Conservation (phyloP, 2,113 vertebrate genomes). For the Cavia porcellus region DNA sequence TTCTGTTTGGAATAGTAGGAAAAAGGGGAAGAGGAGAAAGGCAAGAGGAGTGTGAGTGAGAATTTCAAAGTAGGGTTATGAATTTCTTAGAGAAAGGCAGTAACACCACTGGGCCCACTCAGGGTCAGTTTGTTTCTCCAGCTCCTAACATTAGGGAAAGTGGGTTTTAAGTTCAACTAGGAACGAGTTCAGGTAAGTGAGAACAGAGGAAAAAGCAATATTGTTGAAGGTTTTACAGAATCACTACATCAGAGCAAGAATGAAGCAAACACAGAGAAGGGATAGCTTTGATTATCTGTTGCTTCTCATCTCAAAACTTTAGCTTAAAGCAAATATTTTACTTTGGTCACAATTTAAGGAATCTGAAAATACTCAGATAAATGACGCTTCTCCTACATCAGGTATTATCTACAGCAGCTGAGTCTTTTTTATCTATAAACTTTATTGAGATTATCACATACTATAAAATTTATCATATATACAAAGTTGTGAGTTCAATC, state of each 20-base stretch:
- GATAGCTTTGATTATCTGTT: not conserved
- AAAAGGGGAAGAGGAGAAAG: not conserved
- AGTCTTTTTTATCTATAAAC: not conserved
- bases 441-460: not conserved
- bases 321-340: not conserved
- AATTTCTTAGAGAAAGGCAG: not conserved
- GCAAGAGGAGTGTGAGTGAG: not conserved
- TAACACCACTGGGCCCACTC: not conserved
- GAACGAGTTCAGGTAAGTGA: not conserved
- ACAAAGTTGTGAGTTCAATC: not conserved
- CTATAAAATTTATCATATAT: not conserved
- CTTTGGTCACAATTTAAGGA: not conserved
- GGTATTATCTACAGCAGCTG: not conserved
- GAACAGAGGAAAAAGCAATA: not conserved
- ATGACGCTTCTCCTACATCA: not conserved
- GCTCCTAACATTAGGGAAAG: not conserved
- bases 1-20: not conserved
- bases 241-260: not conserved
- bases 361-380: not conserved
- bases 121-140: not conserved
- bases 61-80: not conserved
- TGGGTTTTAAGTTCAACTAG: not conserved
- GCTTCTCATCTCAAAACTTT: not conserved
- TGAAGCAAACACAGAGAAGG: not conserved
- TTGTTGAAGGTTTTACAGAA: not conserved